These are phyloP conservation scores for Pagrus major DNA, from an alignment of 2,113 vertebrate genomes.

Conservation along the genomic window DNA sequence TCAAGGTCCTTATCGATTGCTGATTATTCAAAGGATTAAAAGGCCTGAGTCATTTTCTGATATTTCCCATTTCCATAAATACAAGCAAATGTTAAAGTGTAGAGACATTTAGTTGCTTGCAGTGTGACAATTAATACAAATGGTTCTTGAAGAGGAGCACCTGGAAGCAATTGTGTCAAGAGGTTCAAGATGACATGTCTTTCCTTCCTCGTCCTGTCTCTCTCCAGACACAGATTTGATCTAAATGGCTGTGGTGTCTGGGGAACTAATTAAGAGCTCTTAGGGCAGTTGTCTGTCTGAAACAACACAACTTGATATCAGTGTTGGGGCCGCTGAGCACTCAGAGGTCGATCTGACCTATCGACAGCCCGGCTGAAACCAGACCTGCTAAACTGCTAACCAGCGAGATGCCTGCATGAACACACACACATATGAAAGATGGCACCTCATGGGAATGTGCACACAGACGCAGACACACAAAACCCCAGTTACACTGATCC, in stretches of 20 bases:
- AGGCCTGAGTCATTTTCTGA: conserved; percentile 23
- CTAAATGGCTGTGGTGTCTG: conserved; percentile 61
- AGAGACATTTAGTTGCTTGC: not conserved
- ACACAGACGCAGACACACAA: conserved; percentile 9
- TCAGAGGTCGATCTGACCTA: conserved; percentile 70
- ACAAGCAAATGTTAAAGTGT: not conserved
- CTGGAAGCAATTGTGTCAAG: not conserved
- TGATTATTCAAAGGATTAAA: conserved; percentile 12
- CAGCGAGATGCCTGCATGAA: conserved; percentile 40
- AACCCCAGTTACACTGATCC: conserved; percentile 18
- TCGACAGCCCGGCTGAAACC: conserved; percentile 68
- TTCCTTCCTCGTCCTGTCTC: conserved; percentile 14
- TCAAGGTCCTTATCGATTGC: not conserved
- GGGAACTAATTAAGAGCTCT: conserved; percentile 70
- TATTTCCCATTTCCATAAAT: not conserved
- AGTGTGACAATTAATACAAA: not conserved
- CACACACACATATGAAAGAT: conserved; percentile 51
- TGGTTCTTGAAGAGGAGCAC: conserved; percentile 5
- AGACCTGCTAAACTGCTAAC: conserved; percentile 58
- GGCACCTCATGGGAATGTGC: conserved; percentile 30
- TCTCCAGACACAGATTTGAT: conserved; percentile 41
- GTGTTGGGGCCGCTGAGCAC: conserved; percentile 32
- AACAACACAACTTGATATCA: conserved; percentile 73
- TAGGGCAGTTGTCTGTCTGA: conserved; percentile 47
- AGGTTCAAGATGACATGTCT: conserved; percentile 16